Evolutionary conservation across 2,113 vertebrate species (phyloP).

Genomic region (Erinaceus europaeus): DNA sequence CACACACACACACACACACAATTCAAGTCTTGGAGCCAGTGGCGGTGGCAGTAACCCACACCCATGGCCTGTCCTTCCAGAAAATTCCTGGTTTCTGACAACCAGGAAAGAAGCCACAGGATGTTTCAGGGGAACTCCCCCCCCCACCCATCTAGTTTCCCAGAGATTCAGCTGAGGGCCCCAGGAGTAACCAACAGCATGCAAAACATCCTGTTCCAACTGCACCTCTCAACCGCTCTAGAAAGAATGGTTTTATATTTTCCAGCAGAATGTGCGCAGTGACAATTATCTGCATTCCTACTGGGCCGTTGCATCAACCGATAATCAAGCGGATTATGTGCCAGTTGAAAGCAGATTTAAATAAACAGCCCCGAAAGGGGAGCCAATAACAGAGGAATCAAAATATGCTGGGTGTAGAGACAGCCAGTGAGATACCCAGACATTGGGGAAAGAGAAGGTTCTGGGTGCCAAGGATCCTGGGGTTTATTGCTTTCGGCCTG

Average conservation of each 20-base stretch:
- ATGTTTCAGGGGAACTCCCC: too few species aligned
- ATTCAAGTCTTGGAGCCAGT: too few species aligned
- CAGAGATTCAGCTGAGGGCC: too few species aligned
- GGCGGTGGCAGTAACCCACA: too few species aligned
- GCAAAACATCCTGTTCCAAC: slow-evolving; percentile 43
- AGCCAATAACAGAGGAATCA: slow-evolving; percentile 74
- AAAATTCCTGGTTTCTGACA: too few species aligned
- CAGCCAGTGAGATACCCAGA: slow-evolving; percentile 23
- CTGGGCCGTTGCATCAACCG: slow-evolving; percentile 69
- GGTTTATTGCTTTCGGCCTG: background rate
- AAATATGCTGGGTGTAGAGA: slow-evolving; percentile 62
- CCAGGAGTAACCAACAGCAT: background rate
- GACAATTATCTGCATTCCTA: slow-evolving; percentile 75
- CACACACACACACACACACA: too few species aligned
- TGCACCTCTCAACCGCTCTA: slow-evolving; percentile 51
- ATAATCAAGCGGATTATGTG: slow-evolving; percentile 77
- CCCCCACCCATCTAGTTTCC: too few species aligned
- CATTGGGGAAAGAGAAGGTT: too few species aligned
- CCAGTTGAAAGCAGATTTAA: slow-evolving; percentile 77
- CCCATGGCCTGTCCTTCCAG: too few species aligned
- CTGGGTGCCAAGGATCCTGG: too few species aligned
- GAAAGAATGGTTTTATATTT: slow-evolving; percentile 74
- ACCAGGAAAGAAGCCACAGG: too few species aligned
- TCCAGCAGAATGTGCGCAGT: slow-evolving; percentile 64
- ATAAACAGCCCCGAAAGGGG: slow-evolving; percentile 75